Evolutionary conservation across 2,888 invertebrate species (phyloP), one percentile per base, ranked within the genome.

Genomic region (Orthonychiurus folsomi): DNA sequence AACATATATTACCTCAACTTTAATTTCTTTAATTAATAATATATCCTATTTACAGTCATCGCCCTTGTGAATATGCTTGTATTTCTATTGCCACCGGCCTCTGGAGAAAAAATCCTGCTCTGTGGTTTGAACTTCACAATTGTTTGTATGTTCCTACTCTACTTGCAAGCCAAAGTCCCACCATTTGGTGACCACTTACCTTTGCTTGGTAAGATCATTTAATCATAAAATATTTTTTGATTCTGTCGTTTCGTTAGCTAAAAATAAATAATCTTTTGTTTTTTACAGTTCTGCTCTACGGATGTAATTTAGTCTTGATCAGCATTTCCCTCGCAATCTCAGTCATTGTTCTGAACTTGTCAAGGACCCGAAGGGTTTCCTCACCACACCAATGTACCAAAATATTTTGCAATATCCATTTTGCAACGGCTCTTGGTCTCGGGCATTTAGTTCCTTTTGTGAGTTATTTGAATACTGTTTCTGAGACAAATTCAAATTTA

Each of bases 81-180:
- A 1, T 73, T 71, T 55, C 48, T 73, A 1, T 64, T 73, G 1
- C 85, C 86, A 1, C 84, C 85, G 0, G 81, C 83, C 70, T 81
- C 84, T 69, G 84, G 83, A 20, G 85, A 85, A 74, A 85, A 86
- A 75, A 79, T 86, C n/a, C 65, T 69, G 2, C 52, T 74, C 2
- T 71, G 67, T 3, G 66, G 67, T 18, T 64, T 73, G 25, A 71
- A 73, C 60, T 63, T 69, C 20, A 66, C 73, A 23, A 69, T 71
- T 48, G 60, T 73, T 50, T 71, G 69, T 28, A 60, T 69, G 1
- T 73, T 69, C 61, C 61, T 74, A 48, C 59, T 73, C 23, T 73
- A 73, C 61, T 70, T 74, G 27, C 69, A 72, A 61, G 69, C 66
- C n/a, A 80, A 82, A 73, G 75, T 84, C 59, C 83, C 83, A 15